Evolutionary conservation across 2,888 invertebrate species (phyloP), one percentile per base, ranked within the genome.

Genomic region (Apomyelois bistriatella): DNA sequence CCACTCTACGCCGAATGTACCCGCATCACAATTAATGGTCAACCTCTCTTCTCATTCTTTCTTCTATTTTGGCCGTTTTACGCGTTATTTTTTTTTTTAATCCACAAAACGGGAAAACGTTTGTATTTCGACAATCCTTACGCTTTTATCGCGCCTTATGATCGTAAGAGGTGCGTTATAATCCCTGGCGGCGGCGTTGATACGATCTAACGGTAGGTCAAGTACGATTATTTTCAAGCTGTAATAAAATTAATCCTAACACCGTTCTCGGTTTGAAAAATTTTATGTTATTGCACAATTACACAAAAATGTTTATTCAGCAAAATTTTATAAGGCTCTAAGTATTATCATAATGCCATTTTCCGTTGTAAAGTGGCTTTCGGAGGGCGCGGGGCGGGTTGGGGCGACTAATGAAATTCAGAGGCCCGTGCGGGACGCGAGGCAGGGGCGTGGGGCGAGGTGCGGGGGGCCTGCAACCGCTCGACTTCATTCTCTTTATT

Each of bases 401-500:
- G 70, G 78, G 74, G 76, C 70, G 76, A 72, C 78, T 90, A 90
- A 90, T 90, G 89, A 90, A 90, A 90, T 90, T 89, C 89, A 82
- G 83, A 85, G 82, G 75, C 77, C 73, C 72, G 71, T 66, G 68
- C 68, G 66, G 56, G 58, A 61, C 50, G 54, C 53, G 47, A 30
- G 30, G 62, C 49, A 58, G 58, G 56, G 59, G 60, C 64, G 58
- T 59, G 51, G 57, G 56, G 53, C 53, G 46, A 30, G 62, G 1
- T 32, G 32, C 15, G 62, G 66, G 68, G 64, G 59, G 66, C 74
- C 74, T 67, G 75, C 79, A 79, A 82, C 82, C 84, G 85, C 84
- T 84, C 88, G 84, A 85, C 87, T 86, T 84, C 82, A 84, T 87
- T 88, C 86, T 82, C 87, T 86, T 89, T 88, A 90, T 89, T 88